Evolutionary conservation across 2,888 invertebrate species (phyloP).

Genomic region (Neoascia interrupta): DNA sequence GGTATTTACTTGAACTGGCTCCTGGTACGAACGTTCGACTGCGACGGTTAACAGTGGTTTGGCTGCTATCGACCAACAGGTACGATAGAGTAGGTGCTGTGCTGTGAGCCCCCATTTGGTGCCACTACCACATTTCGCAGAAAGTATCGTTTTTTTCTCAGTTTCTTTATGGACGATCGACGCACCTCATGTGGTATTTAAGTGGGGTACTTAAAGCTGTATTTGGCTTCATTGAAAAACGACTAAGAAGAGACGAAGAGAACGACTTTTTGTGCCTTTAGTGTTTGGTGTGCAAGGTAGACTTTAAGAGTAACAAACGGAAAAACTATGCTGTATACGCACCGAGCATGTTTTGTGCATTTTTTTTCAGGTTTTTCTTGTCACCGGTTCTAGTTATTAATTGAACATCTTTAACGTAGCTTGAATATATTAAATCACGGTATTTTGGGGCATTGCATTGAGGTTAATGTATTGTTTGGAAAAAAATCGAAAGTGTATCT

Average conservation of each 20-base stretch:
- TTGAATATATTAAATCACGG: no score
- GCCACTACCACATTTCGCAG: constrained; percentile 42
- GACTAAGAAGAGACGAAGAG: constrained; percentile 33
- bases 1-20: constrained; percentile 32
- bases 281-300: background rate
- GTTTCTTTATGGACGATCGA: constrained; percentile 40
- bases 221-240: constrained; percentile 13
- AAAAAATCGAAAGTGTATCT: no score
- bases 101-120: constrained; percentile 54
- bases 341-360: background rate
- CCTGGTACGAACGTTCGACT: constrained; percentile 61
- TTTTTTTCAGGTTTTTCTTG: background rate
- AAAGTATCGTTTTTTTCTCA: constrained; percentile 38
- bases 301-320: constrained; percentile 37
- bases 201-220: constrained; percentile 52
- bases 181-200: constrained; percentile 36
- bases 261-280: constrained; percentile 2
- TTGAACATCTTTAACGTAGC: constrained; percentile 15
- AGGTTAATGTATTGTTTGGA: no score
- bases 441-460: no score
- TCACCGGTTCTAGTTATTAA: constrained; percentile 6
- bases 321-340: constrained; percentile 2
- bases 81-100: constrained; percentile 55
- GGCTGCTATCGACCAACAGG: constrained; percentile 42
- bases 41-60: constrained; percentile 59